phyloP scores from a whole-genome alignment of 2,888 invertebrate species.

The Fissipunctia ypsillon region DNA sequence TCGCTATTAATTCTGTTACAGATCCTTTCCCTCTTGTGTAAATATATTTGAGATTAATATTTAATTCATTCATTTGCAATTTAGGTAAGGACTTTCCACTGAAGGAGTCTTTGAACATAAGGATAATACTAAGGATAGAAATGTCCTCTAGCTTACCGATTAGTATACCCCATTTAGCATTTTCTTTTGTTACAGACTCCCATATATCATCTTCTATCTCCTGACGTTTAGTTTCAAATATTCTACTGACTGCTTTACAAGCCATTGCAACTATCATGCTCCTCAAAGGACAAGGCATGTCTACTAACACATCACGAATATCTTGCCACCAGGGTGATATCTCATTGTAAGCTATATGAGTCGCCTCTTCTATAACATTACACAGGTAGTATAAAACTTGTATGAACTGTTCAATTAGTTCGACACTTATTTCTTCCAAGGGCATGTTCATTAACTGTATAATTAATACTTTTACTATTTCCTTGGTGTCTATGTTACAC shows the following conservation, averaged over 20 bases:
- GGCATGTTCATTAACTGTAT: conserved; percentile 93
- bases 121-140: conserved; percentile 94
- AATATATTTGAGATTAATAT: conserved; percentile 92
- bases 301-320: conserved; percentile 93
- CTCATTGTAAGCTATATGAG: conserved; percentile 92
- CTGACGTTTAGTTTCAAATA: conserved; percentile 82
- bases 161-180: conserved; percentile 96
- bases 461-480: conserved; percentile 93
- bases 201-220: conserved; percentile 92
- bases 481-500: conserved; percentile 88
- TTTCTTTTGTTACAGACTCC: conserved; percentile 96
- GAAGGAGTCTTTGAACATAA: conserved; percentile 88
- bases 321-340: conserved; percentile 96
- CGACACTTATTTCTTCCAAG: conserved; percentile 85
- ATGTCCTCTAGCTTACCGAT: conserved; percentile 97
- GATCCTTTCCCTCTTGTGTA: conserved; percentile 93
- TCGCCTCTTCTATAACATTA: conserved; percentile 91
- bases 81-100: conserved; percentile 87
- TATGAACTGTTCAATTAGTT: conserved; percentile 93
- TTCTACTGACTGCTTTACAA: conserved; percentile 93
- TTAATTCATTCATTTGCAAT: conserved; percentile 89
- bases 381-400: conserved; percentile 92
- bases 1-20: conserved; percentile 96
- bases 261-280: conserved; percentile 96
- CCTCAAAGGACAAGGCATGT: conserved; percentile 93